phyloP scores from a whole-genome alignment of 2,113 vertebrate species.

The Haliaeetus leucogaster region DNA sequence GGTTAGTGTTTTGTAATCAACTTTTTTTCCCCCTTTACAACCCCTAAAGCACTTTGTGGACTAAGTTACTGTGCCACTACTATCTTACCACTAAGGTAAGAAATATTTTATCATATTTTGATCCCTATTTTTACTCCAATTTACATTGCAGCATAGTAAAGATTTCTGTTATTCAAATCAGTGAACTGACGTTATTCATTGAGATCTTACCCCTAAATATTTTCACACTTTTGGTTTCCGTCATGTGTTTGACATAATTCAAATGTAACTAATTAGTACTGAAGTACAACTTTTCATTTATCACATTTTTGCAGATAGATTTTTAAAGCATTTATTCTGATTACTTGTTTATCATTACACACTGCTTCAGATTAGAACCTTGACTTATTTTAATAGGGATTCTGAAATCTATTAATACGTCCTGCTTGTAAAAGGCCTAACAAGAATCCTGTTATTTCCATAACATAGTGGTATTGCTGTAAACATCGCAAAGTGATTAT shows the following conservation, averaged over 20 bases:
- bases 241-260: not conserved
- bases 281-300: not conserved
- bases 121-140: not conserved
- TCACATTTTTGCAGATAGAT: not conserved
- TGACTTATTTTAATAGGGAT: not conserved
- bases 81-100: not conserved
- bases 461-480: slow-evolving; percentile 4
- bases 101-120: not conserved
- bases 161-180: not conserved
- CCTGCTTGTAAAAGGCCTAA: not conserved
- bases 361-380: not conserved
- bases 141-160: not conserved
- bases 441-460: not conserved
- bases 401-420: not conserved
- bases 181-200: not conserved
- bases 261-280: not conserved
- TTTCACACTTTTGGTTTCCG: not conserved
- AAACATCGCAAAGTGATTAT: not conserved
- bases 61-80: not conserved
- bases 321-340: not conserved
- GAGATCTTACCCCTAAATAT: not conserved
- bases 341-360: not conserved
- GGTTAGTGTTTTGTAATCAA: not conserved
- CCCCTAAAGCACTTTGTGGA: not conserved
- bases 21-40: not conserved